phyloP scores from a whole-genome alignment of 2,888 invertebrate genomes.

The Cantharis rufa region DNA sequence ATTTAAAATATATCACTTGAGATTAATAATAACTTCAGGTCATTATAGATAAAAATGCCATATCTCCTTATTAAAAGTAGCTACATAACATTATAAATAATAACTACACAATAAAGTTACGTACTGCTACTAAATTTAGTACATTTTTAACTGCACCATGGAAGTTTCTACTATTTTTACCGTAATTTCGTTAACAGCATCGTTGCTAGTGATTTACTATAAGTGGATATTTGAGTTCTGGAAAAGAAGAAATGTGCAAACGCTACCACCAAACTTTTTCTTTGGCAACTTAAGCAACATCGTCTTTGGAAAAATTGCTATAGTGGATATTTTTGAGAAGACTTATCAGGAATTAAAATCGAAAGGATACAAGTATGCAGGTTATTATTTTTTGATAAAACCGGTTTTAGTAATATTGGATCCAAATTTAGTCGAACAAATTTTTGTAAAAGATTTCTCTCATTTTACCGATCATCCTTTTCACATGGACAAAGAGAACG shows the following conservation, averaged over 20 bases:
- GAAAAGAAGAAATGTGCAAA: neutral
- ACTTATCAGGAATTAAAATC: constrained; percentile 3
- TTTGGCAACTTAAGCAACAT: neutral
- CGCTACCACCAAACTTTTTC: neutral
- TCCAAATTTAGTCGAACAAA: constrained; percentile 51
- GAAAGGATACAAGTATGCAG: constrained; percentile 16
- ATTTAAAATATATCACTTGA: too few relatives aligned
- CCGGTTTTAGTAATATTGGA: constrained; percentile 37
- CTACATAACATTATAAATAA: too few relatives aligned
- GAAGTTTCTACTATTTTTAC: neutral
- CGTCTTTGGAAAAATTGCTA: neutral
- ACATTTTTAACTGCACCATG: too few relatives aligned
- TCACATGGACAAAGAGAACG: constrained; percentile 49
- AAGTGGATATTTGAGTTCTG: neutral
- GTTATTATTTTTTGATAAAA: constrained; percentile 18
- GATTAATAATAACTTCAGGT: too few relatives aligned
- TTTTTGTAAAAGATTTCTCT: constrained; percentile 54
- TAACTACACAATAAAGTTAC: too few relatives aligned
- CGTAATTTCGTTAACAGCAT: neutral
- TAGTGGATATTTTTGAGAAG: neutral
- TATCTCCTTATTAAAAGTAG: too few relatives aligned
- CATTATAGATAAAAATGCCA: too few relatives aligned
- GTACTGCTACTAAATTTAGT: too few relatives aligned
- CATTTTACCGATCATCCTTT: constrained; percentile 55
- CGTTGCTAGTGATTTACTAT: neutral